Base-by-base conservation (phyloP, 2,797 vertebrate genomes). In the Anas georgica region DNA sequence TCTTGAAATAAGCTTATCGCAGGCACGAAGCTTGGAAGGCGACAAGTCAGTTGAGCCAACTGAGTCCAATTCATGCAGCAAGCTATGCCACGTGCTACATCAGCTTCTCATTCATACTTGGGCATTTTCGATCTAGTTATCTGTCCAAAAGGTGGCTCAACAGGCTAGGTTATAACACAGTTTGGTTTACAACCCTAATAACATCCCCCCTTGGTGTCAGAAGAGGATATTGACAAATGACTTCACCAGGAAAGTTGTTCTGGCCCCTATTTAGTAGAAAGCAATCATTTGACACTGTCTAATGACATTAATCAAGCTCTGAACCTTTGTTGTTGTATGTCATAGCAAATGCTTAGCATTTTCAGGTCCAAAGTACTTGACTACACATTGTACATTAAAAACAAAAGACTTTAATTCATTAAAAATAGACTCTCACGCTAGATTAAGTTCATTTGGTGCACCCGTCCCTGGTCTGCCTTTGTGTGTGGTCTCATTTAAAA, bases 401-500 rank as follows among this genome's bases (percentile, higher is more conserved):
- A 84, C 76, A 94, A 96, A 96, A 95, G 83, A 94, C 84, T 84
- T 93, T 79, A 95, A 95, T 90, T 93, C 93, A 93, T 89, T 96
- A 88, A 92, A 89, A 88, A 84, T 81, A 82, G 91, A 84, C 84
- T 93, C 90, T 94, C 80, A 91, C 45, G 88, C 83, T 94, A 95
- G 80, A 94, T 90, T 90, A 87, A 92, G 91, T 76, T 93, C 84
- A 95, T 88, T 92, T 96, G 78, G 73, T 84, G 91, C 58, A 86
- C 69, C 58, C 81, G 35, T 85, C 59, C 86, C 78, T 91, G 58
- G 64, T 72, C 83, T 91, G 91, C 68, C 90, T 93, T 94, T 95
- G 93, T 83, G 78, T 94, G 95, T 96, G 95, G 95, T 95, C 95
- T 94, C 93, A 94, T 95, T 96, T 96, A 88, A 94, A 94, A 95